A percentile compares a stretch with the other conserved stretches of the same genome.
phyloP scores from a whole-genome alignment of 37 sponge, comb jelly and placozoan species.

The Corticium candelabrum region DNA sequence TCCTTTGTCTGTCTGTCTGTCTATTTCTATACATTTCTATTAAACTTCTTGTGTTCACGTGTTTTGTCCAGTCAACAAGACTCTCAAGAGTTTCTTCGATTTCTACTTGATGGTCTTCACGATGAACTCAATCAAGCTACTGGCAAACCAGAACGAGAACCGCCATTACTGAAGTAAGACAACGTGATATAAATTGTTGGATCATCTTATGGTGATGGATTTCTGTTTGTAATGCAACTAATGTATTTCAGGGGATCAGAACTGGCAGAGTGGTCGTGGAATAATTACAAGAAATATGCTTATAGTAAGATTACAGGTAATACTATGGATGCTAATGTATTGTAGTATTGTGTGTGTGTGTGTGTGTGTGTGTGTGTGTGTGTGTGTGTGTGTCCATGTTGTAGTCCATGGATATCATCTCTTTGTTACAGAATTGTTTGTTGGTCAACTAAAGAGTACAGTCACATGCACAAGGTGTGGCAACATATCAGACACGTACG shows the following conservation, averaged over 20 bases:
- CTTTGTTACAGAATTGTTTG: not conserved
- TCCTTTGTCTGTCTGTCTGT: no score
- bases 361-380: no score
- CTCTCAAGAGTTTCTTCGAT: constrained; percentile 75
- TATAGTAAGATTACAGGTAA: not conserved
- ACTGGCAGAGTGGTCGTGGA: no score
- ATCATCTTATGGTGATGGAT: no score
- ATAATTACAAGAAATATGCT: not conserved
- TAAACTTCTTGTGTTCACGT: not conserved
- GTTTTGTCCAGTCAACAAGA: constrained; percentile 58
- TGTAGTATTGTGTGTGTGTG: no score
- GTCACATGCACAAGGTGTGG: not conserved
- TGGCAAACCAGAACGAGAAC: not conserved
- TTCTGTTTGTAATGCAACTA: no score
- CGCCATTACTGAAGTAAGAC: not conserved
- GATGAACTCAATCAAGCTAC: constrained; percentile 37
- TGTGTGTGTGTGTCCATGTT: no score
- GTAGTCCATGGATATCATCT: not conserved
- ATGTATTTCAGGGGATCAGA: no score
- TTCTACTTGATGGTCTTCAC: constrained; percentile 59
- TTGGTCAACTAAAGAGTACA: not conserved
- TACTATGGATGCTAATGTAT: no score
- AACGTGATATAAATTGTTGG: no score
- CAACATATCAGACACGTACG: not conserved
- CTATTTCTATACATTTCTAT: not conserved